Conservation (phyloP, 2,797 vertebrate genomes). For the Podarcis siculus region DNA sequence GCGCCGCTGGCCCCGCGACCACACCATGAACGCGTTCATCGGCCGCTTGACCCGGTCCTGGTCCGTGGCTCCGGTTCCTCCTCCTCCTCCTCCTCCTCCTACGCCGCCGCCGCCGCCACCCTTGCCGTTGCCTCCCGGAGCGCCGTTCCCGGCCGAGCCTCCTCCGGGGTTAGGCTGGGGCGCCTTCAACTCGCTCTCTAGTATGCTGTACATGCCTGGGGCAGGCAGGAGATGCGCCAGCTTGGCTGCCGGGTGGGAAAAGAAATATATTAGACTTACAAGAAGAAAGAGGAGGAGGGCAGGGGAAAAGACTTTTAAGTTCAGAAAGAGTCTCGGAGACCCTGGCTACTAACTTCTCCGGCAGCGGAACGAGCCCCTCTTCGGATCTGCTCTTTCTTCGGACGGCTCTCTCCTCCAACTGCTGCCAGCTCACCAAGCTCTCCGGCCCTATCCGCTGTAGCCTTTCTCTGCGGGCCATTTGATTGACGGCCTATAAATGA, state of each 20-base stretch:
- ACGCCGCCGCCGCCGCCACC: conserved; percentile 9
- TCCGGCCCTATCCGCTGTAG: conserved; percentile 21
- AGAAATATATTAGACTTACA: conserved; percentile 16
- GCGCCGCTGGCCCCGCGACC: conserved; percentile 94
- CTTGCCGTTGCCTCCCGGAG: conserved; percentile 12
- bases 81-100: conserved; percentile 75
- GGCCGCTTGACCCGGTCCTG: conserved; percentile 97
- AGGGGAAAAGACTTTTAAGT: background rate
- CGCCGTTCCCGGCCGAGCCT: conserved; percentile 65
- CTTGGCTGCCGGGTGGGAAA: conserved; percentile 51
- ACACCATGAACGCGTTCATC: conserved; percentile 99
- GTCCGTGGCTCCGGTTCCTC: conserved; percentile 82
- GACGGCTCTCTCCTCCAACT: conserved; percentile 76
- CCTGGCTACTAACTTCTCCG: background rate
- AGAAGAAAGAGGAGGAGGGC: too few species aligned
- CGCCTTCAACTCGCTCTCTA: conserved; percentile 95
- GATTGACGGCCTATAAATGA: conserved; percentile 92
- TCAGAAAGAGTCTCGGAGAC: background rate
- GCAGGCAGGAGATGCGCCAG: conserved; percentile 76
- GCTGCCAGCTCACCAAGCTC: conserved; percentile 67
- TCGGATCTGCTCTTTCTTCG: conserved; percentile 69
- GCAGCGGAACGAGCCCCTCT: background rate
- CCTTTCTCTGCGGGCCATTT: conserved; percentile 50
- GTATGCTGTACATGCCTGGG: conserved; percentile 92
- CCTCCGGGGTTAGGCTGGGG: conserved; percentile 81